These are phyloP conservation scores for Pelusios castaneus DNA, from an alignment of 2,113 vertebrate species.

Conservation along the genomic window DNA sequence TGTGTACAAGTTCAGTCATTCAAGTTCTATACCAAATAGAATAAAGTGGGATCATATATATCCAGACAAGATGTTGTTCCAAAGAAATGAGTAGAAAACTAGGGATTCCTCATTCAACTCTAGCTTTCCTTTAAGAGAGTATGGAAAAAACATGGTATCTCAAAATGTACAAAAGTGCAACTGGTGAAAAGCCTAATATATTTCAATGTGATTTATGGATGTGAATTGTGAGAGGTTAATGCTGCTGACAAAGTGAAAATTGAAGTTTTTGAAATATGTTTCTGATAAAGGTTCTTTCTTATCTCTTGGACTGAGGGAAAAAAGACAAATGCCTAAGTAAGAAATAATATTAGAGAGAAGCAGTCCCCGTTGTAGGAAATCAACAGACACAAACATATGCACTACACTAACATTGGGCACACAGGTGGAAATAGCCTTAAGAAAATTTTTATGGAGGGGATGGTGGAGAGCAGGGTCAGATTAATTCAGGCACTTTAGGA, in stretches of 20 bases:
- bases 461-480: no score
- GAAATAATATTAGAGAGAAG: background rate
- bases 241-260: background rate
- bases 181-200: background rate
- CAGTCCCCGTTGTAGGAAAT: background rate
- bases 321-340: background rate
- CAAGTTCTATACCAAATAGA: background rate
- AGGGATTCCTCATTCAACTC: background rate
- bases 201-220: background rate
- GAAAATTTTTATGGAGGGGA: background rate
- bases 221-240: background rate
- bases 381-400: background rate
- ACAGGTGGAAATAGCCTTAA: background rate
- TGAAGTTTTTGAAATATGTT: background rate
- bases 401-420: background rate
- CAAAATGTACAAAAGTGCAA: background rate
- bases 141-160: background rate
- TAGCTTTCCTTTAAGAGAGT: background rate
- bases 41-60: background rate
- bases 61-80: background rate
- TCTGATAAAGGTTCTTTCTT: no score
- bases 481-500: no score
- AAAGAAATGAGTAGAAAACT: background rate
- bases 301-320: no score
- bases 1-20: background rate